Percentiles rank a stretch among this genome's conserved stretches.
Conservation (phyloP, 1,140 invertebrate genomes). For the Acromyrmex heyeri region DNA sequence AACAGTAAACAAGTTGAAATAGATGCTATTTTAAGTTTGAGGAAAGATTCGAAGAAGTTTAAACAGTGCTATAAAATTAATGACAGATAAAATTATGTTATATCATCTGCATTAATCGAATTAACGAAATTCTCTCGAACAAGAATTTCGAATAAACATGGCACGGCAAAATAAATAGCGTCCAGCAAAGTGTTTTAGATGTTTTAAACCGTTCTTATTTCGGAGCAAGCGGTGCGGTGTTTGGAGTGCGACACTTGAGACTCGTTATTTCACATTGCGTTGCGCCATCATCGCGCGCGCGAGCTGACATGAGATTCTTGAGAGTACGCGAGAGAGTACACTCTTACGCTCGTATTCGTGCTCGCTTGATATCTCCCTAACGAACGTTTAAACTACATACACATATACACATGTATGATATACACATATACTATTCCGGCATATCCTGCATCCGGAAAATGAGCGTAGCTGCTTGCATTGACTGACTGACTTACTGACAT, state of each 20-base stretch:
- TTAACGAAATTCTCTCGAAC: neutral
- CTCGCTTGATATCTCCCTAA: constrained; percentile 37
- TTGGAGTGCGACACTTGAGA: constrained; percentile 62
- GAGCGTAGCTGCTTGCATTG: neutral
- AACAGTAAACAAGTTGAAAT: neutral
- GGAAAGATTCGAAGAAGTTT: neutral
- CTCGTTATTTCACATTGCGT: constrained; percentile 74
- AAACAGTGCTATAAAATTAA: neutral
- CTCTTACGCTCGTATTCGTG: neutral
- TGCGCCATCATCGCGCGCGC: constrained; percentile 42
- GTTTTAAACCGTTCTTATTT: constrained; percentile 66
- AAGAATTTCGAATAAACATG: constrained; percentile 50
- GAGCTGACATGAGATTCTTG: constrained; percentile 25
- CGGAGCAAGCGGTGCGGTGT: constrained; percentile 39
- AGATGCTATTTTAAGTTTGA: neutral
- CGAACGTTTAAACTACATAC: constrained; percentile 43
- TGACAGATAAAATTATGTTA: too few species aligned
- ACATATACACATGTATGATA: too few species aligned
- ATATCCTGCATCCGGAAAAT: constrained; percentile 6
- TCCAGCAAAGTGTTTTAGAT: constrained; percentile 61
- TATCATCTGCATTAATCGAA: neutral
- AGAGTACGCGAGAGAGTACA: constrained; percentile 28
- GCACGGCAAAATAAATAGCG: constrained; percentile 60
- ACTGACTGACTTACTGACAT: constrained; percentile 26
- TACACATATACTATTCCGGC: neutral